Percentiles rank a stretch among this genome's conserved stretches.
These are phyloP conservation scores for Cheilosia variabilis DNA, from an alignment of 2,888 invertebrate species.

Conservation along the genomic window DNA sequence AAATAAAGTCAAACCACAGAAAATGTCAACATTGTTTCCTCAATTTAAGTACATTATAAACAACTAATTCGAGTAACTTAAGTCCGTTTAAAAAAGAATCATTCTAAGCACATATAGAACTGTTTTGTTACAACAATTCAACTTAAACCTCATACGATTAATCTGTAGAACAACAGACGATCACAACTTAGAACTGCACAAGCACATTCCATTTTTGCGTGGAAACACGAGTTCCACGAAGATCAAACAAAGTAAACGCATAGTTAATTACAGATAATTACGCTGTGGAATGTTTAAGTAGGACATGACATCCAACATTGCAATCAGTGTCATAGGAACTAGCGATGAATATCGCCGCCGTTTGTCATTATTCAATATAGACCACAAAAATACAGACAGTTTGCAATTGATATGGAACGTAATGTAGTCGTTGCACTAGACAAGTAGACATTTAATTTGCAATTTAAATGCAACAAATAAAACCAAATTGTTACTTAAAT, in stretches of 20 bases:
- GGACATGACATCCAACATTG: not conserved
- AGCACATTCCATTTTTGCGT: constrained; percentile 10
- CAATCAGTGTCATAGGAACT: not conserved
- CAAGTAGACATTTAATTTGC: no score
- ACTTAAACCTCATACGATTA: no score
- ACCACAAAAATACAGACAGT: not conserved
- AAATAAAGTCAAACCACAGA: no score
- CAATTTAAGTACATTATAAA: no score
- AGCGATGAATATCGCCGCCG: not conserved
- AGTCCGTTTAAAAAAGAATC: no score
- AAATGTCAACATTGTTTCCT: no score
- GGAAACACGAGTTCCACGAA: constrained; percentile 41
- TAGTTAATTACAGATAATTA: constrained; percentile 27
- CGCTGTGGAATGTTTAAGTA: not conserved
- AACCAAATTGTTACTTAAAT: no score
- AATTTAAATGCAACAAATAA: no score
- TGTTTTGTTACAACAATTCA: no score
- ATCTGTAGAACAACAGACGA: no score
- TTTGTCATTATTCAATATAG: constrained; percentile 1
- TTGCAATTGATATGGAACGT: not conserved
- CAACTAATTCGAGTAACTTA: no score
- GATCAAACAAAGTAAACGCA: constrained; percentile 14
- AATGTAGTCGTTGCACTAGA: not conserved
- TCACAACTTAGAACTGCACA: not conserved
- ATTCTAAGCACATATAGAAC: no score